Evolutionary conservation across 92 coral and sea anemone genomes (phyloP).

Genomic region (Bergia puertoricense): DNA sequence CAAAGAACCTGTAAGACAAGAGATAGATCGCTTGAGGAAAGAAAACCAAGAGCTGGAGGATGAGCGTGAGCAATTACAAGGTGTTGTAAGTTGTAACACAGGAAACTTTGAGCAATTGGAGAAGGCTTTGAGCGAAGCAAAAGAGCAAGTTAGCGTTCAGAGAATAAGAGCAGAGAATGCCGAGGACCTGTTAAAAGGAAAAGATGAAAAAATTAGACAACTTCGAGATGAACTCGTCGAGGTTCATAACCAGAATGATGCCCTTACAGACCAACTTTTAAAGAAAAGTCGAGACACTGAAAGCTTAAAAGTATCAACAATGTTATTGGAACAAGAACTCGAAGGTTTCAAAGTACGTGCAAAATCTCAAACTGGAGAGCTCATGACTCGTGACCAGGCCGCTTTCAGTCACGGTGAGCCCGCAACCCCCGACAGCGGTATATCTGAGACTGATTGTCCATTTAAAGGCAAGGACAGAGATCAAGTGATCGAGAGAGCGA

Average conservation of each 20-base stretch:
- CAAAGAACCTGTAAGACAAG: constrained; percentile 24
- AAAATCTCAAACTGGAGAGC: constrained; percentile 28
- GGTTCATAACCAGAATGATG: constrained; percentile 70
- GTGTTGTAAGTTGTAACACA: constrained; percentile 44
- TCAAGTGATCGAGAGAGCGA: constrained; percentile 48
- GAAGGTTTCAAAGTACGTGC: constrained; percentile 65
- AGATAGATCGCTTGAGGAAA: constrained; percentile 31
- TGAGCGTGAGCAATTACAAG: constrained; percentile 52
- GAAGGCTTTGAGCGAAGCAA: constrained; percentile 59
- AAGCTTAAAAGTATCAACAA: constrained; percentile 60
- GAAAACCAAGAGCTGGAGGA: constrained; percentile 54
- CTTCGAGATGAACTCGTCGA: constrained; percentile 74
- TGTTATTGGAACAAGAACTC: constrained; percentile 70
- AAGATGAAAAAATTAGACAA: constrained; percentile 76
- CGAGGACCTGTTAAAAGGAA: constrained; percentile 66
- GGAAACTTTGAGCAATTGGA: constrained; percentile 63
- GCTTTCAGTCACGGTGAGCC: constrained; percentile 45
- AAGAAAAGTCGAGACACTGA: constrained; percentile 65
- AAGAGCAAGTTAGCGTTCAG: constrained; percentile 73
- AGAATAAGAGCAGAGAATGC: constrained; percentile 64
- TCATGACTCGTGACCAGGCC: constrained; percentile 30
- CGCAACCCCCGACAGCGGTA: constrained; percentile 84
- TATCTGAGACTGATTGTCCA: constrained; percentile 59
- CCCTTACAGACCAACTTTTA: constrained; percentile 74
- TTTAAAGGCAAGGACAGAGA: constrained; percentile 53